Evolutionary conservation across 2,113 vertebrate species (phyloP).

Genomic region (Indicator maculatus): DNA sequence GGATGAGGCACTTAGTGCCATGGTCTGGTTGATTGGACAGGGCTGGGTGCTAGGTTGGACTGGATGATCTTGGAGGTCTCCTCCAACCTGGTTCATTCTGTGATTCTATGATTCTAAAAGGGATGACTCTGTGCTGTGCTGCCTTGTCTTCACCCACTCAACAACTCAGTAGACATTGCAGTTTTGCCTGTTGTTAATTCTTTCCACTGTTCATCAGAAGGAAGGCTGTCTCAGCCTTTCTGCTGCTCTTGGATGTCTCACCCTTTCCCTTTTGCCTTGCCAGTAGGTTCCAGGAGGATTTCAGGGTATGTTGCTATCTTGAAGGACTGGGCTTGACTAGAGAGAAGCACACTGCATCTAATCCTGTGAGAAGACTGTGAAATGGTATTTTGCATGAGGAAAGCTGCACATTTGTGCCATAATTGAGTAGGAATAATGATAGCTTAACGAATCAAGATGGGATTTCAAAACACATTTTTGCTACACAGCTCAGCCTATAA

Average conservation of each 20-base stretch:
- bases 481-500: background rate
- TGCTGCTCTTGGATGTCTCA: background rate
- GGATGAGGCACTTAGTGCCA: too few species aligned
- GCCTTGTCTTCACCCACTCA: background rate
- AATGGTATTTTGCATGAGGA: background rate
- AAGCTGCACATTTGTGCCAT: slow-evolving; percentile 14
- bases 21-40: too few species aligned
- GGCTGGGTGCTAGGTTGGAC: too few species aligned
- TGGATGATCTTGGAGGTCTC: too few species aligned
- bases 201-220: background rate
- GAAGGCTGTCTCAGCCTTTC: background rate
- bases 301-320: background rate
- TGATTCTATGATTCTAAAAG: background rate
- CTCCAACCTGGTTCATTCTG: too few species aligned
- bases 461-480: slow-evolving; percentile 32
- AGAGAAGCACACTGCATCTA: background rate
- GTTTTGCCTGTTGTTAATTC: background rate
- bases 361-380: background rate
- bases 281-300: background rate
- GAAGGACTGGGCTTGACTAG: background rate
- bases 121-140: background rate
- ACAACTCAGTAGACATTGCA: background rate
- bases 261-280: background rate
- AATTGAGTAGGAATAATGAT: slow-evolving; percentile 24
- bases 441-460: slow-evolving; percentile 26